Percentiles rank a stretch among this genome's conserved stretches.
These are phyloP conservation scores for Pammene fasciana DNA, from an alignment of 2,888 invertebrate genomes.

Conservation along the genomic window DNA sequence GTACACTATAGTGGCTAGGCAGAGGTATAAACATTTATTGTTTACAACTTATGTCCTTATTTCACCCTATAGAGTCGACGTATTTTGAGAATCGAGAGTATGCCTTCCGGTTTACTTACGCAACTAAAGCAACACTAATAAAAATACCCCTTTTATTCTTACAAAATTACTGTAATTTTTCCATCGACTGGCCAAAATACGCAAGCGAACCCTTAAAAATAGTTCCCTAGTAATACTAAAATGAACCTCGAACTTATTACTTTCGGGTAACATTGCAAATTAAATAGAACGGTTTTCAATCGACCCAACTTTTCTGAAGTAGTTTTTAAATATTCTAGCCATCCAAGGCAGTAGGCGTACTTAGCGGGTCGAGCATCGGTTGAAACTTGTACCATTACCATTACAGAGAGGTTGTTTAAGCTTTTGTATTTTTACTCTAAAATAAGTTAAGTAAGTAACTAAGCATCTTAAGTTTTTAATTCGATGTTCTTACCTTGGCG, in stretches of 20 bases:
- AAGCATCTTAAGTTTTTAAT: too few species aligned
- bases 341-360: not conserved
- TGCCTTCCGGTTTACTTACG: too few species aligned
- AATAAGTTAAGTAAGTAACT: too few species aligned
- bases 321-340: constrained; percentile 30
- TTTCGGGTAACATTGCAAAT: constrained; percentile 19
- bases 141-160: not conserved
- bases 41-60: too few species aligned
- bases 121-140: too few species aligned
- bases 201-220: not conserved
- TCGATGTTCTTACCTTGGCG: too few species aligned
- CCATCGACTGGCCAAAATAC: not conserved
- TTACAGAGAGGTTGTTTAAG: not conserved
- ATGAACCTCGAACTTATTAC: constrained; percentile 17
- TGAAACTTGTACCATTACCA: not conserved
- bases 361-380: not conserved
- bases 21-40: too few species aligned
- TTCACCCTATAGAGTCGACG: too few species aligned
- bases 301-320: constrained; percentile 22
- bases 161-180: not conserved
- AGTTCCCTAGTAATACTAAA: not conserved
- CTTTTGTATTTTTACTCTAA: not conserved
- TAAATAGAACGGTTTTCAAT: constrained; percentile 27
- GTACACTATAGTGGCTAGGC: too few species aligned
- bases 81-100: not conserved